These are phyloP conservation scores for Solen grandis DNA, from an alignment of 1,140 invertebrate genomes.

Conservation along the genomic window DNA sequence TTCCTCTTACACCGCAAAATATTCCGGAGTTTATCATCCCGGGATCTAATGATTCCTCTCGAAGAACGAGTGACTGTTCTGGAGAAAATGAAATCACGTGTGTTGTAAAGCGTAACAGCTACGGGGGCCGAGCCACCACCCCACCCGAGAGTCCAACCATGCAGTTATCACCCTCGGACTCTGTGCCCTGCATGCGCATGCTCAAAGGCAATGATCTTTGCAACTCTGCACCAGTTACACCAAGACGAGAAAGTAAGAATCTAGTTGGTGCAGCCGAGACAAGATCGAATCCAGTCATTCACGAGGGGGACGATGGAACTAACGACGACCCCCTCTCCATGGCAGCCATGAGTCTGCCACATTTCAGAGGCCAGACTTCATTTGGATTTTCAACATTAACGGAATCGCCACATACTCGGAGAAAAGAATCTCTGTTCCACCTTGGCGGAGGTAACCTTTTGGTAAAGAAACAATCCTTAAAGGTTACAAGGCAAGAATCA, in stretches of 20 bases:
- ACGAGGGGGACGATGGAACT: conserved; percentile 42
- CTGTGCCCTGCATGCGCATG: conserved; percentile 24
- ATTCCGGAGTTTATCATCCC: conserved; percentile 78
- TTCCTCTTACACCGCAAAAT: conserved; percentile 68
- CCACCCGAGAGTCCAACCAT: conserved; percentile 12
- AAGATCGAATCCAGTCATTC: conserved; percentile 34
- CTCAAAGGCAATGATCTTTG: neutral
- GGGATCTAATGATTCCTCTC: conserved; percentile 70
- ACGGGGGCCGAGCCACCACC: conserved; percentile 22
- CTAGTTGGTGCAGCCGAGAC: conserved; percentile 44
- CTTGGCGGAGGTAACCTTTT: conserved; percentile 38
- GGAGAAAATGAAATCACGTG: conserved; percentile 61
- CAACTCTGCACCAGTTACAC: conserved; percentile 71
- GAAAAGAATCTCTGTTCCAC: conserved; percentile 72
- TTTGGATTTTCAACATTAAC: conserved; percentile 70
- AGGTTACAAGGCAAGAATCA: conserved; percentile 10
- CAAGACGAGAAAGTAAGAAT: conserved; percentile 65
- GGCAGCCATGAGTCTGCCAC: conserved; percentile 66
- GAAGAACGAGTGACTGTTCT: conserved; percentile 67
- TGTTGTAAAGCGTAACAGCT: conserved; percentile 33
- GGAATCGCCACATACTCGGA: conserved; percentile 68
- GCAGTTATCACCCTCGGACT: conserved; percentile 13
- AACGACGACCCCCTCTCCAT: conserved; percentile 68
- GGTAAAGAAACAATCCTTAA: conserved; percentile 1
- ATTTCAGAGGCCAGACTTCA: conserved; percentile 66